A percentile compares a stretch with the other conserved stretches of the same genome.
These are phyloP conservation scores for Etheostoma perlongum DNA, from an alignment of 2,797 vertebrate species.

Conservation along the genomic window DNA sequence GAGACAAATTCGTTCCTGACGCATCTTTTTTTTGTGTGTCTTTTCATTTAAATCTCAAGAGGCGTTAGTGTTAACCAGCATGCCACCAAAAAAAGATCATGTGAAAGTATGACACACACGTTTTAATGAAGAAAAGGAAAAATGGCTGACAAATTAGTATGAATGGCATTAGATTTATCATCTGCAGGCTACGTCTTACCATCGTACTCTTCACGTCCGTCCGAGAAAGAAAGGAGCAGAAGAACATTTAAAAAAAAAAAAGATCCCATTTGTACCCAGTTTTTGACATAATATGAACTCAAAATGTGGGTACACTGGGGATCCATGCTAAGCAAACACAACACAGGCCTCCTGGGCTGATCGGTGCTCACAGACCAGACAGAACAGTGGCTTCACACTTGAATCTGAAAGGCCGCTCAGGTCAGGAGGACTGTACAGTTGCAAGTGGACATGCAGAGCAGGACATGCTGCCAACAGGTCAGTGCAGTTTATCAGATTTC, in stretches of 20 bases:
- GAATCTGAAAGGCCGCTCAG: constrained; percentile 17
- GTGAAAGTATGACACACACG: constrained; percentile 54
- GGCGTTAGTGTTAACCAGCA: constrained; percentile 67
- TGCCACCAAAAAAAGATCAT: constrained; percentile 51
- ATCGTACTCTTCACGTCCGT: constrained; percentile 88
- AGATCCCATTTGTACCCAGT: constrained; percentile 79
- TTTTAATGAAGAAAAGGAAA: constrained; percentile 8
- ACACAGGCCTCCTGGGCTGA: constrained; percentile 66
- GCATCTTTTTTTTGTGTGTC: background rate
- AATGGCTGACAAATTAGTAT: constrained; percentile 74
- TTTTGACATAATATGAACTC: constrained; percentile 54
- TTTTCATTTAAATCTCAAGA: background rate
- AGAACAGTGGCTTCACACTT: background rate
- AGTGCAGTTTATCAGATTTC: background rate
- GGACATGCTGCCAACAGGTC: constrained; percentile 58
- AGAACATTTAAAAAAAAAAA: constrained; percentile 73
- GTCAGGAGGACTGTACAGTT: constrained; percentile 55
- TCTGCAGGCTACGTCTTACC: constrained; percentile 86
- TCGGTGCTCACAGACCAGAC: background rate
- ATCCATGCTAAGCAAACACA: constrained; percentile 78
- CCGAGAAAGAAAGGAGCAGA: constrained; percentile 84
- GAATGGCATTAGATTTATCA: constrained; percentile 46
- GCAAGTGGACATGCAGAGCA: constrained; percentile 75
- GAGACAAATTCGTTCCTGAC: constrained; percentile 31
- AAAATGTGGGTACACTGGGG: constrained; percentile 77